Percentiles rank a stretch among this genome's conserved stretches.
Evolutionary conservation across 2,113 vertebrate genomes (phyloP).

Genomic region (Gymnorhina tibicen): DNA sequence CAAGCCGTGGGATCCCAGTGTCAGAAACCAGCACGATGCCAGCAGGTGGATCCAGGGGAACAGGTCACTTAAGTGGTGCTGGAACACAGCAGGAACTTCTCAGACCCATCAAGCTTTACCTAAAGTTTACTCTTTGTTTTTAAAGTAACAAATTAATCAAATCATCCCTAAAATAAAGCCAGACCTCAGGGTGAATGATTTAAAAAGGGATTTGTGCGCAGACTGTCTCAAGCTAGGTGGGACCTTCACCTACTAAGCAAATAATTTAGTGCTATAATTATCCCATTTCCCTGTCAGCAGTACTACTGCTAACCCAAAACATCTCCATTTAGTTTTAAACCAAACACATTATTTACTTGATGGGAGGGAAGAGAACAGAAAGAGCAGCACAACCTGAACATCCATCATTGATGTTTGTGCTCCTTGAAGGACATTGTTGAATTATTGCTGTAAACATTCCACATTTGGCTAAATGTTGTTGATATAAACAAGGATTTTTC

Average conservation of each 20-base stretch:
- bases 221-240: not conserved
- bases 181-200: not conserved
- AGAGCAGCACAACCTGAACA: slow-evolving; percentile 25
- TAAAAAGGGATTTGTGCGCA: not conserved
- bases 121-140: not conserved
- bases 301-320: not conserved
- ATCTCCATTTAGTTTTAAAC: not conserved
- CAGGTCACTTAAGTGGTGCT: not conserved
- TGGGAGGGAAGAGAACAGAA: slow-evolving; percentile 15
- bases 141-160: not conserved
- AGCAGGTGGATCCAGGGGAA: not conserved
- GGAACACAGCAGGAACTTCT: not conserved
- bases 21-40: fast-evolving
- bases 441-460: slow-evolving; percentile 58
- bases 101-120: not conserved
- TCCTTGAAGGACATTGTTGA: slow-evolving; percentile 55
- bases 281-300: slow-evolving; percentile 22
- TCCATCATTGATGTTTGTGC: slow-evolving; percentile 56
- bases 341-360: slow-evolving; percentile 32
- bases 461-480: slow-evolving; percentile 52
- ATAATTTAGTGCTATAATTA: slow-evolving; percentile 12
- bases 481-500: slow-evolving; percentile 61
- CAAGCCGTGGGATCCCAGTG: fast-evolving
- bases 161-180: not conserved
- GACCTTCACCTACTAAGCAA: not conserved